A percentile compares a stretch with the other conserved stretches of the same genome.
Evolutionary conservation across 2,113 vertebrate species (phyloP).

Genomic region (Platycercus adscitus): DNA sequence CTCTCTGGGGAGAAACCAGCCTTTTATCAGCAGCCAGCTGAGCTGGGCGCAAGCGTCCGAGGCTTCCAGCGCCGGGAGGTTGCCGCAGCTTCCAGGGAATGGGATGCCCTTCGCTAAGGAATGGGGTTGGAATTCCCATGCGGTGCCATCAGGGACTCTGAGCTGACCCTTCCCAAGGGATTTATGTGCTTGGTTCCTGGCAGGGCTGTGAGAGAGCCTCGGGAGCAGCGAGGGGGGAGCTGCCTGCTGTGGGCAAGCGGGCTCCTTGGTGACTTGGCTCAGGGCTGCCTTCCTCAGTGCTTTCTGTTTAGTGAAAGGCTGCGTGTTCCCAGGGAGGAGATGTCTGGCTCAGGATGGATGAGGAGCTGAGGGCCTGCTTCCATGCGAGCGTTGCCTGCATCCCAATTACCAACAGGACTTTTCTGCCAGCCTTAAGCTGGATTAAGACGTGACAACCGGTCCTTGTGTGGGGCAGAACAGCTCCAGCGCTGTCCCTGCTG

Average conservation of each 20-base stretch:
- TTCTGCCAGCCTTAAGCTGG: not conserved
- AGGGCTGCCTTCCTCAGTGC: not conserved
- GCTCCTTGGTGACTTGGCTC: not conserved
- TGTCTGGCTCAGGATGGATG: fast-evolving
- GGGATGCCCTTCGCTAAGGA: not conserved
- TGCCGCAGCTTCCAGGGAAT: not conserved
- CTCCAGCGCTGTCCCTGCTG: fast-evolving
- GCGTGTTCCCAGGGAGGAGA: not conserved
- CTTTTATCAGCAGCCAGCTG: not conserved
- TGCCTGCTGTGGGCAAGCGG: not conserved
- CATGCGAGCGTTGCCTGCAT: not conserved
- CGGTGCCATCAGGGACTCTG: not conserved
- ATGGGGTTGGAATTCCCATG: not conserved
- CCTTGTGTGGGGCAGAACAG: not conserved
- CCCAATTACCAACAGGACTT: not conserved
- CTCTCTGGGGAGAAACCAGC: not conserved
- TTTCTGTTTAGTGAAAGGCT: not conserved
- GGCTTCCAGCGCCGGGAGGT: not conserved
- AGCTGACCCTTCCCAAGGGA: not conserved
- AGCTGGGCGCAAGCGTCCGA: not conserved
- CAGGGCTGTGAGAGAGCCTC: not conserved
- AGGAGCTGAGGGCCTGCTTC: not conserved
- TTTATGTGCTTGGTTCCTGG: fast-evolving
- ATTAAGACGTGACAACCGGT: fast-evolving
- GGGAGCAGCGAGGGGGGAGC: not conserved